These are phyloP conservation scores for Sphaerophoria taeniata DNA, from an alignment of 2,888 invertebrate species.

Conservation along the genomic window DNA sequence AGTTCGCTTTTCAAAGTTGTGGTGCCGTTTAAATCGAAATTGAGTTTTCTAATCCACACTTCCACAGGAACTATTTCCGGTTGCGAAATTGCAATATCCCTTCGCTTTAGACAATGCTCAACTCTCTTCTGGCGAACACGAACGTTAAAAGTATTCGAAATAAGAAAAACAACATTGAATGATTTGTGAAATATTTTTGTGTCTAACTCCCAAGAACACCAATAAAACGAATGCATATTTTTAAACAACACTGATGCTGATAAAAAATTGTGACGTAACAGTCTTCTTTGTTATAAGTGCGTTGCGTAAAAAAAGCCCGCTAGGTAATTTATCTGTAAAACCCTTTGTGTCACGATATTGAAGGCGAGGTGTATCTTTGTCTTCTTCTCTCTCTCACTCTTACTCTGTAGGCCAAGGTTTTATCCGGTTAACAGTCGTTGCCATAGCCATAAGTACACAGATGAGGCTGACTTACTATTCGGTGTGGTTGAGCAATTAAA, in stretches of 20 bases:
- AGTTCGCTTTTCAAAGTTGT: too few relatives aligned
- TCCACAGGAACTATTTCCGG: too few relatives aligned
- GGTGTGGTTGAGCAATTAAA: slow-evolving; percentile 39
- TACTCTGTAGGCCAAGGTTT: slow-evolving; percentile 47
- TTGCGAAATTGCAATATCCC: too few relatives aligned
- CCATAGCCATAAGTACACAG: slow-evolving; percentile 32
- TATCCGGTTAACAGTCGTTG: slow-evolving; percentile 41
- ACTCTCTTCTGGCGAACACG: too few relatives aligned
- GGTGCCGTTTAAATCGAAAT: too few relatives aligned
- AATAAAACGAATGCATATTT: slow-evolving; percentile 42
- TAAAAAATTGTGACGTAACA: slow-evolving; percentile 23
- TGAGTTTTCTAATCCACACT: too few relatives aligned
- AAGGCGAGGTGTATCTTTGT: too few relatives aligned
- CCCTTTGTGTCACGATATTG: slow-evolving; percentile 49
- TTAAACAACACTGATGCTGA: slow-evolving; percentile 57
- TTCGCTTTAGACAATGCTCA: too few relatives aligned
- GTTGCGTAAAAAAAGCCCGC: slow-evolving; percentile 10
- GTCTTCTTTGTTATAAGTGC: slow-evolving; percentile 55
- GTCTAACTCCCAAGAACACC: neutral
- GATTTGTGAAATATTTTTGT: too few relatives aligned
- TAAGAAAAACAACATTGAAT: too few relatives aligned
- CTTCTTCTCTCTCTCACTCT: neutral
- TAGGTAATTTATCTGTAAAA: slow-evolving; percentile 56
- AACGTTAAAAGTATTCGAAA: too few relatives aligned
- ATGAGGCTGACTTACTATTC: slow-evolving; percentile 1